phyloP scores from a whole-genome alignment of 2,797 vertebrate genomes.

The Molothrus ater region DNA sequence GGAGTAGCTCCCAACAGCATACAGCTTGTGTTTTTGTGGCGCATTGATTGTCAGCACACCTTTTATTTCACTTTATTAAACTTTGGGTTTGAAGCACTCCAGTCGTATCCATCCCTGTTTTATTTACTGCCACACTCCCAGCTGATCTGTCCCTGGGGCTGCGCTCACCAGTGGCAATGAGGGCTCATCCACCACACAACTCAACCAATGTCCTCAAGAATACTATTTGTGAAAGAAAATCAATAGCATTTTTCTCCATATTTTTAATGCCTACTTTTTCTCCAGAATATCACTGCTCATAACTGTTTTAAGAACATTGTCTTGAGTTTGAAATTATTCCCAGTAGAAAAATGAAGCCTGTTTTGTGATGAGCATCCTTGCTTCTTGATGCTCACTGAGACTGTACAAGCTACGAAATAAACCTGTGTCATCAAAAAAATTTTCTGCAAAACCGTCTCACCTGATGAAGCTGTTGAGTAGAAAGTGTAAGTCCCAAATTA shows the following conservation, averaged over 20 bases:
- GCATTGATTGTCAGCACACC: background rate
- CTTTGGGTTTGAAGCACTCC: background rate
- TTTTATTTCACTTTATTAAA: background rate
- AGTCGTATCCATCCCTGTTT: background rate
- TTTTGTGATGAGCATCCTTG: background rate
- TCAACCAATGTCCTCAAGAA: background rate
- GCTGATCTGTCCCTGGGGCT: background rate
- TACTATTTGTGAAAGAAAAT: background rate
- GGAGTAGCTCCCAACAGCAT: background rate
- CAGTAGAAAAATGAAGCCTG: background rate
- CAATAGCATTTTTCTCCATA: background rate
- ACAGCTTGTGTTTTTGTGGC: background rate
- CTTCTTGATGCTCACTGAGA: background rate
- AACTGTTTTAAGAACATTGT: background rate
- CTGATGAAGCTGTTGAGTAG: background rate
- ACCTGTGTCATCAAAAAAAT: background rate
- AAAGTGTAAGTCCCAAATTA: background rate
- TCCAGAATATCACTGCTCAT: background rate
- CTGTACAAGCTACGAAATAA: background rate
- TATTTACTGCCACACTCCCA: background rate
- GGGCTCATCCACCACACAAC: accelerated
- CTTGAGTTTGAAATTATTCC: conserved; percentile 7
- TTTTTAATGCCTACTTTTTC: background rate
- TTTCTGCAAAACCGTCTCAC: background rate
- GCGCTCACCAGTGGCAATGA: accelerated